Evolutionary conservation across 2,888 invertebrate genomes (phyloP).

Genomic region (Melieria picta): DNA sequence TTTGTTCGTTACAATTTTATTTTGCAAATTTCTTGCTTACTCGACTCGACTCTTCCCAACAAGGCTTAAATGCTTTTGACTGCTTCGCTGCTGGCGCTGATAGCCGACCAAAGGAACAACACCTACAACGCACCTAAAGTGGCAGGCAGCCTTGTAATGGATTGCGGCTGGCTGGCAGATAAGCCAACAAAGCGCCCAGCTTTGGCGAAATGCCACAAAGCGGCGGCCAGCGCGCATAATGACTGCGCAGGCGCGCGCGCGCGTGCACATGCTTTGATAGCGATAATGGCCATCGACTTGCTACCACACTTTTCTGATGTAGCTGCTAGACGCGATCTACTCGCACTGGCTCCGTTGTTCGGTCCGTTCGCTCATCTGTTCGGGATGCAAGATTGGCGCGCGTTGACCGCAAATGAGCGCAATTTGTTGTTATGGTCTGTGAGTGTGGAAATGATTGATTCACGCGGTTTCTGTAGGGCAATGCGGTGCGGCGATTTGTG

Average conservation of each 20-base stretch:
- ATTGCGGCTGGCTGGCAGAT: slow-evolving; percentile 16
- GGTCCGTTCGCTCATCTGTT: too few relatives aligned
- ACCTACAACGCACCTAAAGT: background rate
- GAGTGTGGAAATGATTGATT: slow-evolving; percentile 61
- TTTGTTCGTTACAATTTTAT: too few relatives aligned
- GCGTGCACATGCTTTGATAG: slow-evolving; percentile 12
- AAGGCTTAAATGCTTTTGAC: slow-evolving; percentile 20
- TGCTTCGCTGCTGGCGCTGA: slow-evolving; percentile 4
- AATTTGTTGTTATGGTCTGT: background rate
- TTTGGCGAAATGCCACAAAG: background rate
- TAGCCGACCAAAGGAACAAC: background rate
- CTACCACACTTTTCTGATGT: slow-evolving; percentile 21
- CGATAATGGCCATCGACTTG: slow-evolving; percentile 10
- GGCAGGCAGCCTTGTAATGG: background rate
- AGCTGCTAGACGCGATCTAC: too few relatives aligned
- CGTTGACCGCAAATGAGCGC: too few relatives aligned
- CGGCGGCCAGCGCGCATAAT: background rate
- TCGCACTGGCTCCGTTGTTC: too few relatives aligned
- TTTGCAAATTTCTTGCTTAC: too few relatives aligned
- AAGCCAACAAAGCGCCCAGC: background rate
- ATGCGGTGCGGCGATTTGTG: too few relatives aligned
- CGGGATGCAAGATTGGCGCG: too few relatives aligned
- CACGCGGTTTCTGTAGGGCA: background rate
- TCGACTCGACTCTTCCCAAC: background rate
- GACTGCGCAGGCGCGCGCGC: slow-evolving; percentile 19